Evolutionary conservation across 2,888 invertebrate species (phyloP), one percentile per base, ranked within the genome.

Genomic region (Agelastica alni): DNA sequence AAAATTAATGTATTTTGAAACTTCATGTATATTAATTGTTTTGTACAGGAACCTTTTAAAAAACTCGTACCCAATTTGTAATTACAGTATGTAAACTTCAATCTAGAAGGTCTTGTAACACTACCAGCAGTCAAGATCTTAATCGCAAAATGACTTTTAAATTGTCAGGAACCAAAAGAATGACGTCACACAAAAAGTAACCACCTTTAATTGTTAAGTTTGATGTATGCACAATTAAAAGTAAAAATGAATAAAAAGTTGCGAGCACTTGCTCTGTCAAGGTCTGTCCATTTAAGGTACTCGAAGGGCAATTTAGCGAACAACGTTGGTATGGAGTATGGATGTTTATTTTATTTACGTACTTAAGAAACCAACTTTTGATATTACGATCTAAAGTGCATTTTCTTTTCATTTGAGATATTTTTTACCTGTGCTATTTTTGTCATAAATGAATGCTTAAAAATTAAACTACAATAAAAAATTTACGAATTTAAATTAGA

Each of bases 211-310:
- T 37, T 36, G 36, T 45, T 9, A 26, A 36, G 18, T 30, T 45
- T 34, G 37, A 39, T 12, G 12, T 39, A 18, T 17, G 37, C 7
- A 39, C 37, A 16, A 17, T 18, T 39, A 39, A 39, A 32, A 37
- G 10, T 18, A 18, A 37, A 17, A 37, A 17, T n/a, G 18, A 10
- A 6, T 6, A 22, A 44, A 32, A 44, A 44, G 31, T 48, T 6
- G 28, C 16, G 36, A 32, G 32, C 20, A 36, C 45, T 47, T 37
- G 53, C 43, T 48, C 37, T 53, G 53, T 48, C 62, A 62, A 59
- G 62, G 62, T 47, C 58, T 62, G 57, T 12, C 62, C 62, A 60
- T 62, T 58, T 62, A 49, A 46, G 62, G 62, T 45, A 44, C 43
- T 47, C 20, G 53, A 60, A 60, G 59, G 60, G 60, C 48, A 36